Evolutionary conservation across 2,113 vertebrate genomes (phyloP), one percentile per base, ranked within the genome.

Genomic region (Leiothrix lutea): DNA sequence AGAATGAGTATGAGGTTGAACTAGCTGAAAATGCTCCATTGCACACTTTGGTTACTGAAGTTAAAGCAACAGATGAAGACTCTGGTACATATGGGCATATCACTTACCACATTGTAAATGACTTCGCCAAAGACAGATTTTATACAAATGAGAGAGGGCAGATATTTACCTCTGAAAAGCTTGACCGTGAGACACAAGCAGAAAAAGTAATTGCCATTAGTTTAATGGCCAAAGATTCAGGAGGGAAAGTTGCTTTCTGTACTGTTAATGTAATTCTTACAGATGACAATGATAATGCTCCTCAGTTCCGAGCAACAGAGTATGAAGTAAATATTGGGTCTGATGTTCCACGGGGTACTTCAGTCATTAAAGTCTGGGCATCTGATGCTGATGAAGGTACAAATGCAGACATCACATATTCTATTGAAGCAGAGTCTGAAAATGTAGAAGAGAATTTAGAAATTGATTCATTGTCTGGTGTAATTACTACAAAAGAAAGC

Each of bases 371-470:
- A 95, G 98, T 99, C 50, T 97, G 98, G 29, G 99, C 99, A 5
- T 99, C 99, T 20, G 99, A 99, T 91, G 98, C 98, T 47, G 99
- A 99, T 61, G 99, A 99, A 93, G 99, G 99, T 21, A 99, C 98
- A 94, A 99, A 99, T 72, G 99, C 99, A 20, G 99, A 99, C 72
- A 97, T 99, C 54, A 97, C 97, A 22, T 99, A 99, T 12, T 72
- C 98, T 61, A 98, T 99, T 15, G 99, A 99, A 94, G 98, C 98
- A 22, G 98, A 99, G 54, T 98, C 98, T 73, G 98, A 99, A 96
- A 99, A 98, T 8, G 98, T 99, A 33, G 97, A 97, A 58, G 99
- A 99, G 95, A 99, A 99, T 95, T 98, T 99, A 97, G 99, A 99
- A 97, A 99, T 99, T 48, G 98, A 99, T 96, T 97, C 96, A 38